Evolutionary conservation across 2,797 vertebrate genomes (phyloP), one percentile per base, ranked within the genome.

Genomic region (Cossypha heuglini): DNA sequence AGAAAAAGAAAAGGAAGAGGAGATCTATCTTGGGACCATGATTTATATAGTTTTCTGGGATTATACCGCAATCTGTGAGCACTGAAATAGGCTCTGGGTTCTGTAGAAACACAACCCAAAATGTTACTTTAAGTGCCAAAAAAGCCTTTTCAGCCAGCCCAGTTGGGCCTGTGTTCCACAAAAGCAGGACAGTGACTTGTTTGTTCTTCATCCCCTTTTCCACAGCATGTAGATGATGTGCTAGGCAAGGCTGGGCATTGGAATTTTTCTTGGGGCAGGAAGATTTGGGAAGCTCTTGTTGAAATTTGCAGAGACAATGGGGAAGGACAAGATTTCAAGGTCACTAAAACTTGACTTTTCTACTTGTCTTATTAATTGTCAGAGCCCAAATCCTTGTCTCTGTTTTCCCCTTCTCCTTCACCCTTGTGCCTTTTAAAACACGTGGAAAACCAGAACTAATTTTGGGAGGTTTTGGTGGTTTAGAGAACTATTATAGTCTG

Each of bases 211-310:
- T 16, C 14, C 42, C 17, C 31, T 62, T 51, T 61, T 64, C 57
- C 35, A 5, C 13, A 31, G 35, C 42, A 29, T 1, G 0, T 0
- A 6, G 18, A 3, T 24, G 13, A 52, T n/a, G 38, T 26, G 15
- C 28, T 35, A 13, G 31, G 29, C 16, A 28, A n/a, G 37, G 20
- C 20, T 38, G n/a, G 24, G 6, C 37, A 18, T 9, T 37, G 16
- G 2, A 6, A 3, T 33, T 72, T 80, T 35, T 31, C 10, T 13
- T 22, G 29, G 9, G 58, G 11, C 24, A 33, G 40, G 51, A 43
- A 48, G 14, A 68, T 42, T 24, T 80, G 43, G 6, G 14, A 12
- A 48, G 15, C 8, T 69, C 9, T 14, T 26, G 8, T 20, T 1
- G 0, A 62, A 75, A 18, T 43, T 38, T 69, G 4, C n/a, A 46